Evolutionary conservation across 2,113 vertebrate species (phyloP), one percentile per base, ranked within the genome.

Genomic region (Gnathonemus echidnorhynchus): DNA sequence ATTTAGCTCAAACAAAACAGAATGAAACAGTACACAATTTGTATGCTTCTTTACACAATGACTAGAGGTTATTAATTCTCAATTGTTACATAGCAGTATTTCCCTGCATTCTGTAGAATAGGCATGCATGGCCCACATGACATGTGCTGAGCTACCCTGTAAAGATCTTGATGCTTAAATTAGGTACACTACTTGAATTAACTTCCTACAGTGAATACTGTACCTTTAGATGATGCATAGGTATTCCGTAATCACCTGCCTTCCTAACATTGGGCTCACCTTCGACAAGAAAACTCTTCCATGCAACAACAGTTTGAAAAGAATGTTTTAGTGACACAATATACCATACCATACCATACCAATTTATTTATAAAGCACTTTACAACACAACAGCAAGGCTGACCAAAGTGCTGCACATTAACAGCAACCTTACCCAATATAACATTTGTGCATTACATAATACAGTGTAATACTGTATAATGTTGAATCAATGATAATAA

Each of bases 201-300:
- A 85, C 24, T 46, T 85, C 83, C 35, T 85, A 85, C 46, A 85
- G n/a, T 46, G 21, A 39, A 83, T 45, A 83, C 95, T 95, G 94
- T 94, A 94, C 94, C 42, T 93, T 91, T 88, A 93, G 92, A 89
- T 94, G 62, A 1, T 87, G 87, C 90, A 94, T 92, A 56, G 53
- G 17, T 91, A 91, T 27, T 90, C 93, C 87, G 89, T 94, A 90
- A 93, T 90, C 93, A 93, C 92, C 92, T 89, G 92, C 89, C 80
- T 92, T 91, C 10, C 93, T 0, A 13, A 62, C 39, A 10, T 91
- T 94, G 88, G 88, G 92, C 91, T 96, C 95, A 91, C 95, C 94
- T 56, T 96, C 95, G 0, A 95, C 95, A 91, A 95, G 93, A 74
- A 97, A 91, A 90, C 91, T 96, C 97, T 97, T 90, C 88, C 93